phyloP scores from a whole-genome alignment of 1,140 invertebrate species.

The Drosophila ironensis region DNA sequence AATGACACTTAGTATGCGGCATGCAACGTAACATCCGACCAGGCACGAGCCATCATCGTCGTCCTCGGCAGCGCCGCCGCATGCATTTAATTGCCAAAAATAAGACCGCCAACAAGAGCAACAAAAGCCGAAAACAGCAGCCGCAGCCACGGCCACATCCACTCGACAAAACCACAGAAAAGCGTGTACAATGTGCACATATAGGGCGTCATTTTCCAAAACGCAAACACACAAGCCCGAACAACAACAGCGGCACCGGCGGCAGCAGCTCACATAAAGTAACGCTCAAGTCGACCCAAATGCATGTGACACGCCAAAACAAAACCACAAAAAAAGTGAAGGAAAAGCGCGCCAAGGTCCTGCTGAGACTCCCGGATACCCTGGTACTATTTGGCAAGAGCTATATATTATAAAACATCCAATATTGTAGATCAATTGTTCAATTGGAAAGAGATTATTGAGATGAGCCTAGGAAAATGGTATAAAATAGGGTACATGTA shows the following conservation, averaged over 20 bases:
- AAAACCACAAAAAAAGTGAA: slow-evolving; percentile 33
- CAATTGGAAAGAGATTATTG: too few species aligned
- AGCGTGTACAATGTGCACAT: slow-evolving; percentile 70
- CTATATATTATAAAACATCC: too few species aligned
- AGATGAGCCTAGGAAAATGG: too few species aligned
- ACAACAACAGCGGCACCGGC: slow-evolving; percentile 13
- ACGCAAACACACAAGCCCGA: slow-evolving; percentile 14
- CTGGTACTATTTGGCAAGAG: neutral
- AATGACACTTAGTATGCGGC: slow-evolving; percentile 80
- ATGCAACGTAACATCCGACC: slow-evolving; percentile 76
- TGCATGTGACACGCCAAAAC: slow-evolving; percentile 75
- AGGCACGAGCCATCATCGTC: slow-evolving; percentile 70
- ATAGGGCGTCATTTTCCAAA: slow-evolving; percentile 66
- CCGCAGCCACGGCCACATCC: slow-evolving; percentile 11
- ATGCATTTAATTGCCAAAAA: slow-evolving; percentile 82
- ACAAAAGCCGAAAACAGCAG: slow-evolving; percentile 9
- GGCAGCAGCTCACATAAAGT: slow-evolving; percentile 53
- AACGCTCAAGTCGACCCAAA: slow-evolving; percentile 69
- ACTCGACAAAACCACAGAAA: slow-evolving; percentile 56
- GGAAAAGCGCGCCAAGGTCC: neutral
- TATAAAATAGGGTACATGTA: too few species aligned
- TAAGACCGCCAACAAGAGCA: slow-evolving; percentile 56
- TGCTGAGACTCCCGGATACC: neutral
- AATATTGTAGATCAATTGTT: too few species aligned
- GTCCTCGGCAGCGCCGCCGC: slow-evolving; percentile 71